Percentiles rank a stretch among this genome's conserved stretches.
These are phyloP conservation scores for Stomatorhinus ivindoensis DNA, from an alignment of 2,113 vertebrate genomes.

Conservation along the genomic window DNA sequence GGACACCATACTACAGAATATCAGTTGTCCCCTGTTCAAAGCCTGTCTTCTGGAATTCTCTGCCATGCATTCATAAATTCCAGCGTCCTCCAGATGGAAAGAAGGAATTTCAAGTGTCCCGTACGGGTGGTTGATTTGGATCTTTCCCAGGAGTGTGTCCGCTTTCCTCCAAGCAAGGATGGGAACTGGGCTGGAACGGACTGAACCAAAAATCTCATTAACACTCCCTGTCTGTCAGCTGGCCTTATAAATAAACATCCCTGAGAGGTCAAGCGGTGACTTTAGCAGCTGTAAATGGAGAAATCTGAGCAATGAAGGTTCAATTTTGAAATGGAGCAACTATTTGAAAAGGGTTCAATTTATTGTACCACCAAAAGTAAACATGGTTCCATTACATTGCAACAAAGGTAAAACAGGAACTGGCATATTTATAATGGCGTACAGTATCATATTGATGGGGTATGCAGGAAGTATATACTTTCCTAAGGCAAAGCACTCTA, in stretches of 20 bases:
- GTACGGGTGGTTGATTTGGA: conserved; percentile 71
- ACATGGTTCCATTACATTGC: not conserved
- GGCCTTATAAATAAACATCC: not conserved
- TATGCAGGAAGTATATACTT: conserved; percentile 70
- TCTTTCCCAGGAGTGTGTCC: conserved; percentile 77
- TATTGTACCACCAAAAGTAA: not conserved
- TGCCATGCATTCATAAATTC: conserved; percentile 78
- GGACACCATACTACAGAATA: not conserved
- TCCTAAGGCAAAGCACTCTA: conserved; percentile 91
- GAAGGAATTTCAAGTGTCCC: conserved; percentile 85
- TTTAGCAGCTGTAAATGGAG: not conserved
- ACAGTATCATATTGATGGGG: not conserved
- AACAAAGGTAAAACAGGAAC: not conserved
- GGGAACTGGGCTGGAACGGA: conserved; percentile 70
- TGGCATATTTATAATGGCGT: not conserved
- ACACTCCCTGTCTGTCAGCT: not conserved
- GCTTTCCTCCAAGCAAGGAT: conserved; percentile 77
- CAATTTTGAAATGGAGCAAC: not conserved
- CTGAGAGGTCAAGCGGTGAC: not conserved
- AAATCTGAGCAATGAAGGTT: not conserved
- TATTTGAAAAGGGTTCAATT: not conserved
- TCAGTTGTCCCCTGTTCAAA: not conserved
- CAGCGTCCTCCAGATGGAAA: conserved; percentile 85
- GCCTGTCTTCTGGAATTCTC: conserved; percentile 77
- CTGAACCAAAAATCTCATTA: not conserved